Conservation (phyloP, 1,140 invertebrate species). For the Zaprionus inermis region DNA sequence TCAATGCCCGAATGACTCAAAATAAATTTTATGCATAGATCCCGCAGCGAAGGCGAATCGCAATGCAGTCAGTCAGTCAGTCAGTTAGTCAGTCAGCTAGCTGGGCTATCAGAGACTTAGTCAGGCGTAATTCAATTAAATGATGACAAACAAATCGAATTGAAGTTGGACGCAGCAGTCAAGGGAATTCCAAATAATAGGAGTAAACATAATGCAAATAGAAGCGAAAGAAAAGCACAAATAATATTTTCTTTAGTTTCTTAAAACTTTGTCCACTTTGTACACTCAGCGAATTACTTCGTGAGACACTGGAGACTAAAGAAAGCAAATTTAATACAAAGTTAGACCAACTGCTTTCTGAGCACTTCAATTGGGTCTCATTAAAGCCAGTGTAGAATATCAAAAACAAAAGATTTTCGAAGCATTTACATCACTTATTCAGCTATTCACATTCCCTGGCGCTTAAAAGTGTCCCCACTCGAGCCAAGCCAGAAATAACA, state of each 20-base stretch:
- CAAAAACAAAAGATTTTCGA: background rate
- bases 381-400: background rate
- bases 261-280: background rate
- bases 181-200: slow-evolving; percentile 3
- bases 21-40: slow-evolving; percentile 25
- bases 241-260: background rate
- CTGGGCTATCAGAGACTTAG: background rate
- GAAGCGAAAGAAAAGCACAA: background rate
- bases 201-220: slow-evolving; percentile 7
- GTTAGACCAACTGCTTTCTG: background rate
- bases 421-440: slow-evolving; percentile 9
- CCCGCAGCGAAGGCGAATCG: background rate
- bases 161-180: slow-evolving; percentile 18
- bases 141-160: slow-evolving; percentile 50
- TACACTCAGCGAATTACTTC: background rate
- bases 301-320: background rate
- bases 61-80: background rate
- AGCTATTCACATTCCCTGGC: slow-evolving; percentile 2
- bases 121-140: slow-evolving; percentile 49
- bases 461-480: slow-evolving; percentile 21
- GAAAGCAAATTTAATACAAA: background rate
- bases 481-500: slow-evolving; percentile 23
- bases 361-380: background rate
- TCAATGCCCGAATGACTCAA: slow-evolving; percentile 9
- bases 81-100: background rate